Evolutionary conservation across 2,888 invertebrate species (phyloP), one percentile per base, ranked within the genome.

Genomic region (Pachymerium ferrugineum): DNA sequence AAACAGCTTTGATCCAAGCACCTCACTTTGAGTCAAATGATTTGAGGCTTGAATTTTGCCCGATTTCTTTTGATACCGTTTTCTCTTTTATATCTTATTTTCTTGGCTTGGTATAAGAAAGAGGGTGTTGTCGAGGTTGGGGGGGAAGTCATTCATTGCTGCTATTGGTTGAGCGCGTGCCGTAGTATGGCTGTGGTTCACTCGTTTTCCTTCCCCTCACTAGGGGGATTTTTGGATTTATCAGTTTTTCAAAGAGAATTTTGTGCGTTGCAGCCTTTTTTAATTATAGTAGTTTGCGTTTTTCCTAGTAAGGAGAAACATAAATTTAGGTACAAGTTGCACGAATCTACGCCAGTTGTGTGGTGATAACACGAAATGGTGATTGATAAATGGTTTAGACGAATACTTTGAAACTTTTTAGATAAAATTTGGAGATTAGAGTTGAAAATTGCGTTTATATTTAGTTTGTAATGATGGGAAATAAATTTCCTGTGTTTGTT

Each of bases 1-100:
- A 72, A 72, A 72, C 72, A 38, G 72, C 72, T 72, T n/a, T 72
- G 72, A 42, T 42, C 72, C 28, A 42, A 25, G 38, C 47, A 72
- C 47, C 47, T 54, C 30, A 28, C 14, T 22, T 67, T 29, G 10
- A 22, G n/a, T 67, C 14, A 14, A 22, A 67, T 67, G 25, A 28
- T 67, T 67, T 29, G 19, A 28, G 10, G 38, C 47, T 54, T 54
- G 47, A 54, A 54, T 54, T 54, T 54, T 54, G 10, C 47, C 22
- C 47, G 19, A 54, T 38, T 38, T 38, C 38, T 14, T 8, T 35
- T 12, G 38, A 12, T 8, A 35, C 38, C 38, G 10, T 35, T 35
- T 12, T 12, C 38, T 8, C 3, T 22, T 28, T 68, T 31, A 16
- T 68, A 29, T 29, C 12, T 14, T 12, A 68, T 31, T 68, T 68